Evolutionary conservation across 1,140 invertebrate genomes (phyloP).

Genomic region (Microplitis mediator): DNA sequence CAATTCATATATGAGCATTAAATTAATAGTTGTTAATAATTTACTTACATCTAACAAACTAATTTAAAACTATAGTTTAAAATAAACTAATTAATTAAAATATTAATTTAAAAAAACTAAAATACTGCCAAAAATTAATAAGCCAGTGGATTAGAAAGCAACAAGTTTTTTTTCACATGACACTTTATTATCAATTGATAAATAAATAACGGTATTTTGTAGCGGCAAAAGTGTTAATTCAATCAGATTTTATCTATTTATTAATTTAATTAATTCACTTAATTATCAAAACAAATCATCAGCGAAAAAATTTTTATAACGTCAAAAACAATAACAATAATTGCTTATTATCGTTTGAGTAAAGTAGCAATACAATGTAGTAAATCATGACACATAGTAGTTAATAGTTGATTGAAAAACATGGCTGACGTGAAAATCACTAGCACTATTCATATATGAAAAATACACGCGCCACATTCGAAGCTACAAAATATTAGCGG

Average conservation of each 20-base stretch:
- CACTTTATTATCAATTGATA: not conserved
- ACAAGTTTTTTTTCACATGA: conserved; percentile 14
- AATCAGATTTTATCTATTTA: not conserved
- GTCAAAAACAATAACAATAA: not conserved
- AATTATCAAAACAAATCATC: not conserved
- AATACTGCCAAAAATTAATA: not conserved
- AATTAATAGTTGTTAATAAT: not conserved
- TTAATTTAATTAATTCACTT: too few species aligned
- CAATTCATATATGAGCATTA: not conserved
- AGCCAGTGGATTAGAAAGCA: not conserved
- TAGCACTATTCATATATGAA: not conserved
- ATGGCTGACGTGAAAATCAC: not conserved
- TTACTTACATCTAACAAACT: not conserved
- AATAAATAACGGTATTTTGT: not conserved
- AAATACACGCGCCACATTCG: not conserved
- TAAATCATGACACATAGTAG: not conserved
- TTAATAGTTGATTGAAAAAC: conserved; percentile 1
- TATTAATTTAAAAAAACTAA: too few species aligned
- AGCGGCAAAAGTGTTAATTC: not conserved
- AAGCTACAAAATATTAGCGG: not conserved
- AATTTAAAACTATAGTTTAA: not conserved
- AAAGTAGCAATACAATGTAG: not conserved
- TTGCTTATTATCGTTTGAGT: not conserved
- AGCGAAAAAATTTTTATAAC: not conserved
- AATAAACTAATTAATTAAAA: not conserved